Evolutionary conservation across 2,113 vertebrate genomes (phyloP).

Genomic region (Fulica atra): DNA sequence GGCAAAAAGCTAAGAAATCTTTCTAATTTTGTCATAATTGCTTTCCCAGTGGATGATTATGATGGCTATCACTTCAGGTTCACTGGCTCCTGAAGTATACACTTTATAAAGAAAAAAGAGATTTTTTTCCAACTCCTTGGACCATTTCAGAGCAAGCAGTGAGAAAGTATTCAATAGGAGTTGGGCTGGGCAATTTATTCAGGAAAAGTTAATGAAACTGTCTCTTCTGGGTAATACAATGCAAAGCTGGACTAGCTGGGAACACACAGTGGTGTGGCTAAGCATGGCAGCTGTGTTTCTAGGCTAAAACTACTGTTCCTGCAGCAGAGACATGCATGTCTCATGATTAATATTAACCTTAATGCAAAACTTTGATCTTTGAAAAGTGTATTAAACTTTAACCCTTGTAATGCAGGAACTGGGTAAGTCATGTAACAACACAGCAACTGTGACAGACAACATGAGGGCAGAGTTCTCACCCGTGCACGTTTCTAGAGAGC

Average conservation of each 20-base stretch:
- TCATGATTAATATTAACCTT: fast-evolving
- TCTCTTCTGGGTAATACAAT: not conserved
- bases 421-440: not conserved
- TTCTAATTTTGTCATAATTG: slow-evolving; percentile 24
- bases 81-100: not conserved
- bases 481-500: fast-evolving
- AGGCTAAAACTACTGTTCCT: not conserved
- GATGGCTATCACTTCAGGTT: slow-evolving; percentile 7
- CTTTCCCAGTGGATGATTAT: slow-evolving; percentile 26
- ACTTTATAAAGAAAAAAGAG: slow-evolving; percentile 8
- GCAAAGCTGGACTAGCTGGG: not conserved
- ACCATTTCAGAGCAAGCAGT: slow-evolving; percentile 31
- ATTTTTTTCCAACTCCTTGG: slow-evolving; percentile 58
- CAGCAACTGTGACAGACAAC: fast-evolving
- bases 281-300: not conserved
- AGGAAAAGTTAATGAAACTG: slow-evolving; percentile 24
- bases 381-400: not conserved
- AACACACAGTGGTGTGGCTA: not conserved
- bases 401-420: not conserved
- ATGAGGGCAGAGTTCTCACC: not conserved
- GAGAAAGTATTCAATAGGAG: not conserved
- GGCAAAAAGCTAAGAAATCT: not conserved
- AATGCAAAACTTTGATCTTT: not conserved
- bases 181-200: not conserved
- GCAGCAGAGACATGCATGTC: not conserved